Evolutionary conservation across 2,888 invertebrate genomes (phyloP).

Genomic region (Oxystoma pomonae): DNA sequence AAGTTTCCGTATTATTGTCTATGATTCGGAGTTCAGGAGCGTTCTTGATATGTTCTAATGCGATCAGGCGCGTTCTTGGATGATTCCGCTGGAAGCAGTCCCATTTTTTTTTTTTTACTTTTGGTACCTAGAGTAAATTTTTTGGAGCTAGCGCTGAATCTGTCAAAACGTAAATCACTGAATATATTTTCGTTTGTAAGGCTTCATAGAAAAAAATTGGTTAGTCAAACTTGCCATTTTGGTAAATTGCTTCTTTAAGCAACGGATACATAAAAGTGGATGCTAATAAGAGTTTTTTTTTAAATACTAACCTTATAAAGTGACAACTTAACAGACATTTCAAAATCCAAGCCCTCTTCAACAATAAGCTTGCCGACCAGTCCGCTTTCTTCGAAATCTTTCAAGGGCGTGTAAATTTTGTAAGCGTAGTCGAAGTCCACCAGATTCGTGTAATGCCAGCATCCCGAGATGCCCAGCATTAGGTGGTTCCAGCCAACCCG

Average conservation of each 20-base stretch:
- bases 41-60: too few species aligned
- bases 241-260: constrained; percentile 1
- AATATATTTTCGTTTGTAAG: too few species aligned
- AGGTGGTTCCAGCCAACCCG: constrained; percentile 71
- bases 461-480: constrained; percentile 72
- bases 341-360: constrained; percentile 62
- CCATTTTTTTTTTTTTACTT: too few species aligned
- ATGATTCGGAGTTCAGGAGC: too few species aligned
- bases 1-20: too few species aligned
- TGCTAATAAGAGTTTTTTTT: background rate
- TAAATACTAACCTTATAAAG: constrained; percentile 55
- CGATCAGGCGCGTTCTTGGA: too few species aligned
- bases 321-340: constrained; percentile 65
- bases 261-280: background rate
- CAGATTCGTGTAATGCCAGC: constrained; percentile 66
- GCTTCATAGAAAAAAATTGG: constrained; percentile 4
- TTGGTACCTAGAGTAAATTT: too few species aligned
- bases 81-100: too few species aligned
- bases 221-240: background rate
- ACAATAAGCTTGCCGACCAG: constrained; percentile 67
- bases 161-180: too few species aligned
- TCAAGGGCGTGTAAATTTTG: constrained; percentile 72
- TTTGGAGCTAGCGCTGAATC: too few species aligned
- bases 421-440: constrained; percentile 76
- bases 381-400: constrained; percentile 73